Conservation (phyloP, 2,113 vertebrate species). For the Pleuronectes platessa region DNA sequence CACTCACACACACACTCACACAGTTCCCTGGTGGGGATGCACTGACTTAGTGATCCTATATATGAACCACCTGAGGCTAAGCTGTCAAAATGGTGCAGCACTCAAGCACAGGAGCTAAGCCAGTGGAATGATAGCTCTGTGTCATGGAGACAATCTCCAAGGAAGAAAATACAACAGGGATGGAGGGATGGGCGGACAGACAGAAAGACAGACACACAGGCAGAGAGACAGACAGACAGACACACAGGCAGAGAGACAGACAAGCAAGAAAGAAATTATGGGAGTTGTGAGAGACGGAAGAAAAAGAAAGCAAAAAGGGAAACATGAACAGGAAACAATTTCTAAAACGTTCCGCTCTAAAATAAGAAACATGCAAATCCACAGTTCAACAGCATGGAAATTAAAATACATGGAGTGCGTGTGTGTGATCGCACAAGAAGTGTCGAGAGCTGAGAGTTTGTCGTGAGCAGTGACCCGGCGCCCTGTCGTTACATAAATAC, state of each 20-base stretch:
- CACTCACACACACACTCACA: conserved; percentile 2
- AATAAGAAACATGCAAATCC: background rate
- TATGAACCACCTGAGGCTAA: conserved; percentile 65
- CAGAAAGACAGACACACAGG: too few relatives aligned
- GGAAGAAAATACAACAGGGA: conserved; percentile 68
- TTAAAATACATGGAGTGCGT: background rate
- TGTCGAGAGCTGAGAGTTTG: background rate
- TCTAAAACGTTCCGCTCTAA: background rate
- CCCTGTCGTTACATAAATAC: conserved; percentile 53
- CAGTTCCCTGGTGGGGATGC: conserved; percentile 5
- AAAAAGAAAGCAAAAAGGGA: too few relatives aligned
- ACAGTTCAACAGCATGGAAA: background rate
- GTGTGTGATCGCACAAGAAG: background rate
- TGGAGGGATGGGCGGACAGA: conserved; percentile 25
- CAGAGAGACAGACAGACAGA: too few relatives aligned
- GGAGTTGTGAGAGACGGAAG: background rate
- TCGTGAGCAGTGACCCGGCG: conserved; percentile 44
- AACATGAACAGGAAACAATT: conserved; percentile 1
- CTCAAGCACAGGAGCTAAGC: conserved; percentile 39
- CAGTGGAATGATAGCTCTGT: conserved; percentile 41
- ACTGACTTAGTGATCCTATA: conserved; percentile 49
- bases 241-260: too few relatives aligned
- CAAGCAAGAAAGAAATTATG: too few relatives aligned
- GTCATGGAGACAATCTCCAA: conserved; percentile 72
- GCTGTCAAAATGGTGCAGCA: conserved; percentile 52